Conservation (phyloP, 64 coral and sea anemone species). For the Actinia tenebrosa region DNA sequence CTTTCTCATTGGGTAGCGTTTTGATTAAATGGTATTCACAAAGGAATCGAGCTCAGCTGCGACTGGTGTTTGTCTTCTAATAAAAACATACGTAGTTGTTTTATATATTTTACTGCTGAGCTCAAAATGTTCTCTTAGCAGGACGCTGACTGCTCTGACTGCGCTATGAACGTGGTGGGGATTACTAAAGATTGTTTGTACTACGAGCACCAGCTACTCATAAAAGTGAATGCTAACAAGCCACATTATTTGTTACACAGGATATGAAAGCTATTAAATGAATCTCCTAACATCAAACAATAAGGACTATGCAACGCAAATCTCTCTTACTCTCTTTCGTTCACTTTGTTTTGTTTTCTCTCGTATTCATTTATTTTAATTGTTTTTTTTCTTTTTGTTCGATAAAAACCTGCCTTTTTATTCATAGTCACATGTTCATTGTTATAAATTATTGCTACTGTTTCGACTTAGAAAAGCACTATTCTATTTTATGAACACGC, state of each 20-base stretch:
- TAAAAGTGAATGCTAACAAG: neutral
- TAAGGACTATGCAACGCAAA: too few relatives aligned
- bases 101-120: slow-evolving; percentile 5
- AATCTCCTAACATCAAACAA: neutral
- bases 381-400: neutral
- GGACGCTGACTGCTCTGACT: neutral
- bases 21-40: neutral
- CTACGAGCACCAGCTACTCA: neutral
- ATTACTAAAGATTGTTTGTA: neutral
- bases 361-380: neutral
- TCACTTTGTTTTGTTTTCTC: neutral
- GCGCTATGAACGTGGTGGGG: neutral
- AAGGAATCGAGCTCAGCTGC: neutral
- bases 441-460: too few relatives aligned
- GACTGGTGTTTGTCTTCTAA: neutral
- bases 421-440: too few relatives aligned
- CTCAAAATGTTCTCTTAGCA: slow-evolving; percentile 15
- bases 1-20: neutral
- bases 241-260: neutral
- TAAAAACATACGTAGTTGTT: slow-evolving; percentile 2
- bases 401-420: too few relatives aligned
- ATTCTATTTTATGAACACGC: neutral
- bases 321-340: too few relatives aligned
- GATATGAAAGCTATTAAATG: neutral
- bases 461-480: too few relatives aligned